A percentile compares a stretch with the other conserved stretches of the same genome.
phyloP scores from a whole-genome alignment of 2,888 invertebrate genomes.

The Luperina nickerlii region DNA sequence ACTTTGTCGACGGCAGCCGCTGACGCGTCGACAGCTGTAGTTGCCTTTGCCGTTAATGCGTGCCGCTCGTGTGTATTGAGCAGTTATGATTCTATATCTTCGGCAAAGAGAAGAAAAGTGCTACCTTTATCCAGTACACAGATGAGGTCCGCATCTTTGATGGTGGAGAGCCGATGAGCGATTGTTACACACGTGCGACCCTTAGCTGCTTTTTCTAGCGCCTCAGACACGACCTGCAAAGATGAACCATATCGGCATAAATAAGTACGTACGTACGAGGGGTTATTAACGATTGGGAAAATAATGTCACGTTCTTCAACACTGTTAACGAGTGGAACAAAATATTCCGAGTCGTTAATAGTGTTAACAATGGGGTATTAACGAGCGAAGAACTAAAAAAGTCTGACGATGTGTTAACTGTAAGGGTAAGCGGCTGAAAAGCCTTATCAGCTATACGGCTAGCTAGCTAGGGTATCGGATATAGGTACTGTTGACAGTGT shows the following conservation, averaged over 20 bases:
- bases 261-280: background rate
- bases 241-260: background rate
- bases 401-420: background rate
- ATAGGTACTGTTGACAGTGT: background rate
- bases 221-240: slow-evolving; percentile 93
- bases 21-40: no score
- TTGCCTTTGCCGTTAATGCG: no score
- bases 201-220: slow-evolving; percentile 94
- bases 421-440: background rate
- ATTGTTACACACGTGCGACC: slow-evolving; percentile 96
- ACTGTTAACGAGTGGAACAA: no score
- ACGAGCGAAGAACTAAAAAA: no score
- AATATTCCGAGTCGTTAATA: no score
- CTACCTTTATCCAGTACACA: slow-evolving; percentile 95
- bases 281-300: no score
- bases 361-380: no score
- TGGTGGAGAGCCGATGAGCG: slow-evolving; percentile 96
- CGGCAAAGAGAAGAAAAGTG: background rate
- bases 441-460: background rate
- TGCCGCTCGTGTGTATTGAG: no score
- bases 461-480: background rate
- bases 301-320: no score
- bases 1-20: no score
- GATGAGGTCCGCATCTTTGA: slow-evolving; percentile 95
- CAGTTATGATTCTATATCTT: background rate